Percentiles rank a stretch among this genome's conserved stretches.
These are phyloP conservation scores for Eupeodes latifasciatus DNA, from an alignment of 2,888 invertebrate species.

Conservation along the genomic window DNA sequence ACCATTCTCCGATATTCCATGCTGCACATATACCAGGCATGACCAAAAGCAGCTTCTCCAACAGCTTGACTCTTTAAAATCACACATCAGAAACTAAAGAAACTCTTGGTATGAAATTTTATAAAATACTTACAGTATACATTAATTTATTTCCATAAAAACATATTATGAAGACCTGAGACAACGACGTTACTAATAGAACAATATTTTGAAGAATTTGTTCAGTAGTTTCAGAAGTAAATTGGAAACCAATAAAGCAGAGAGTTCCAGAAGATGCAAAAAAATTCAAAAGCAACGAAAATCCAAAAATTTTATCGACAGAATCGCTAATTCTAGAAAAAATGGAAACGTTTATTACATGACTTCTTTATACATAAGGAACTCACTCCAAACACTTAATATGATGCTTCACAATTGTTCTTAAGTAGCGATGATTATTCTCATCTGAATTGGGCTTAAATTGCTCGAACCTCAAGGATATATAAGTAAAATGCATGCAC, in stretches of 20 bases:
- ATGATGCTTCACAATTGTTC: constrained; percentile 78
- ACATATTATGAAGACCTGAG: constrained; percentile 81
- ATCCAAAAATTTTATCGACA: constrained; percentile 78
- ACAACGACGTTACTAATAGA: constrained; percentile 80
- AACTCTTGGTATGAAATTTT: no score
- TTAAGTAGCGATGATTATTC: constrained; percentile 77
- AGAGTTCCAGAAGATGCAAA: constrained; percentile 81
- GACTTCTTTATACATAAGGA: no score
- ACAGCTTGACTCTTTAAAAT: constrained; percentile 79
- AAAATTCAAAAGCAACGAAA: constrained; percentile 81
- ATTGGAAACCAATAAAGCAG: constrained; percentile 82
- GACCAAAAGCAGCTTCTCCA: constrained; percentile 80
- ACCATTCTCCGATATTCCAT: constrained; percentile 78
- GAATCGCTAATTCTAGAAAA: constrained; percentile 78
- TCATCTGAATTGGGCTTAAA: constrained; percentile 66
- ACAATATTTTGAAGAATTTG: constrained; percentile 80
- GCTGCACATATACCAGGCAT: constrained; percentile 79
- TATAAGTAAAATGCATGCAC: constrained; percentile 81
- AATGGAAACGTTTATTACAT: neutral
- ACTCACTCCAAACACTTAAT: constrained; percentile 80
- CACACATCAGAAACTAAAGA: no score
- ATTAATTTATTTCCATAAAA: constrained; percentile 81
- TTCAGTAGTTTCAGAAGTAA: constrained; percentile 79
- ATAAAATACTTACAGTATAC: constrained; percentile 78
- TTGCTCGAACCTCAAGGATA: constrained; percentile 77